Percentiles rank a stretch among this genome's conserved stretches.
Evolutionary conservation across 2,888 invertebrate species (phyloP).

Genomic region (Ecliptopera silaceata): DNA sequence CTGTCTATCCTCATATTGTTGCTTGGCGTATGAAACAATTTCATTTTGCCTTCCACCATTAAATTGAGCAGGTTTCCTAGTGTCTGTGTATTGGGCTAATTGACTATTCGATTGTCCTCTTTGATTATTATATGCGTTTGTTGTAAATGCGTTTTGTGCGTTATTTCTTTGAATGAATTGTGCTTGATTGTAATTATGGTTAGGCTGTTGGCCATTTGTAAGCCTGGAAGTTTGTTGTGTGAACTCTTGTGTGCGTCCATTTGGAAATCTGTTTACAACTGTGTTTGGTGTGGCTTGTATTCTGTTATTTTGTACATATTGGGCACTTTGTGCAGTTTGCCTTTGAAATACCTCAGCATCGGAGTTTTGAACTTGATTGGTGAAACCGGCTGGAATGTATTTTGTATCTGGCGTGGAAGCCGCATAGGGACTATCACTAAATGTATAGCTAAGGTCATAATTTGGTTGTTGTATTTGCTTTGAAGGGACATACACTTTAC

Average conservation of each 20-base stretch:
- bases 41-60: conserved; percentile 49
- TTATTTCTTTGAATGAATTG: conserved; percentile 47
- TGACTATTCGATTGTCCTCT: conserved; percentile 47
- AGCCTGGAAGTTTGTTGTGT: conserved; percentile 15
- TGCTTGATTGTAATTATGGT: conserved; percentile 39
- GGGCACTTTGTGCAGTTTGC: conserved; percentile 53
- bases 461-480: conserved; percentile 58
- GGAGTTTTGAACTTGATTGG: conserved; percentile 44
- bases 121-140: conserved; percentile 44
- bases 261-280: conserved; percentile 43
- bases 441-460: conserved; percentile 46
- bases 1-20: conserved; percentile 57
- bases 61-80: conserved; percentile 44
- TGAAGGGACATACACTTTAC: conserved; percentile 61
- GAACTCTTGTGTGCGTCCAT: conserved; percentile 44
- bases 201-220: conserved; percentile 39
- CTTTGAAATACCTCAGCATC: conserved; percentile 56
- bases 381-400: conserved; percentile 55
- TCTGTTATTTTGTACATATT: conserved; percentile 46
- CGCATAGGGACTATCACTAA: conserved; percentile 54
- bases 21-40: conserved; percentile 50
- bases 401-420: conserved; percentile 67
- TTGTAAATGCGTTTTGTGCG: conserved; percentile 36
- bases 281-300: conserved; percentile 44
- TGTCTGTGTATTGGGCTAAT: conserved; percentile 49